Evolutionary conservation across 2,888 invertebrate genomes (phyloP).

Genomic region (Philopedon plagiatum): DNA sequence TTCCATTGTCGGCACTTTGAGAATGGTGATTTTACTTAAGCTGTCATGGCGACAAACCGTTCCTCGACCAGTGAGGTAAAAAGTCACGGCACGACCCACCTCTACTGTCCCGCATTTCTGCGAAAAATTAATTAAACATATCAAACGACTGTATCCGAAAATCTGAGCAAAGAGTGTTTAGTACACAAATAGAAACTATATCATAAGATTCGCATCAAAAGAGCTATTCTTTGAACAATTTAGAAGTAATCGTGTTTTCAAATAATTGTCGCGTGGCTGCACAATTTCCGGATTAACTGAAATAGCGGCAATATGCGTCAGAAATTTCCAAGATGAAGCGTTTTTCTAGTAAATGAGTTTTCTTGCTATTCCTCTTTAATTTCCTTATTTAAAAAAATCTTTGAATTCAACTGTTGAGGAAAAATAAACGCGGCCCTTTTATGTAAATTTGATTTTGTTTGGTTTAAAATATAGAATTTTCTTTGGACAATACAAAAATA

Average conservation of each 20-base stretch:
- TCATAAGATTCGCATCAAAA: background rate
- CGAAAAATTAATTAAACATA: background rate
- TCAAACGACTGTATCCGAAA: background rate
- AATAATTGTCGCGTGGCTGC: background rate
- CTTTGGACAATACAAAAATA: too few species aligned
- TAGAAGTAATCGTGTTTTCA: background rate
- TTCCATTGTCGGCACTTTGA: too few species aligned
- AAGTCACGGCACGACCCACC: too few species aligned
- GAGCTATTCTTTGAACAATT: background rate
- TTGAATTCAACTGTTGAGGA: too few species aligned
- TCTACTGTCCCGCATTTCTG: background rate
- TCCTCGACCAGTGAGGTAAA: too few species aligned
- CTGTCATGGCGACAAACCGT: too few species aligned
- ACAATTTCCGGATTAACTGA: conserved; percentile 5
- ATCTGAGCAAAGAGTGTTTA: background rate
- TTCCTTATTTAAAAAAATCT: background rate
- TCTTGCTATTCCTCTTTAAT: background rate
- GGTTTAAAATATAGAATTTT: too few species aligned
- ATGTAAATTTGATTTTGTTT: too few species aligned
- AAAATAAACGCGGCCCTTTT: too few species aligned
- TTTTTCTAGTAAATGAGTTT: background rate
- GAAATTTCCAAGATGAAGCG: background rate
- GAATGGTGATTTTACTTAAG: too few species aligned
- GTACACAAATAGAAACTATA: background rate
- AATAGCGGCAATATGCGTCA: background rate